These are phyloP conservation scores for Enteromius paludinosus DNA, from an alignment of 2,797 vertebrate genomes.

Conservation along the genomic window DNA sequence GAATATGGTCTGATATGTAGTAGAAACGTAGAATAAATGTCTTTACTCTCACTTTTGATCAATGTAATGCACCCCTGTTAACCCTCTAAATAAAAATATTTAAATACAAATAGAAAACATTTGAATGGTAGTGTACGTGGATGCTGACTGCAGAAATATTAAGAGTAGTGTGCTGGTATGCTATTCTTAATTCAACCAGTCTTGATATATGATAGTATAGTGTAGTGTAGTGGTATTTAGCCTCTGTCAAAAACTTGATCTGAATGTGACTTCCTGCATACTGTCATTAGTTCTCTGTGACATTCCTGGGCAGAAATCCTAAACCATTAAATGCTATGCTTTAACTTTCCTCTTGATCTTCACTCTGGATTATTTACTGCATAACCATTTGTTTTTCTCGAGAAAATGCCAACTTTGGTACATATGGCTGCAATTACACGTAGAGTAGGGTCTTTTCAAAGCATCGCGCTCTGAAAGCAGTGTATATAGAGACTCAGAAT, in stretches of 20 bases:
- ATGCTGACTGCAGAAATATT: neutral
- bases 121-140: neutral
- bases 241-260: neutral
- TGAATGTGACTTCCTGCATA: neutral
- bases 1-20: neutral
- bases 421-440: constrained; percentile 48
- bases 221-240: neutral
- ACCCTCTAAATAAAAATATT: too few species aligned
- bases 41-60: neutral
- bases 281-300: neutral
- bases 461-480: neutral
- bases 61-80: neutral
- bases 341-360: constrained; percentile 28
- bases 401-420: constrained; percentile 26
- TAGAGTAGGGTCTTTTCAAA: constrained; percentile 25
- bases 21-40: neutral
- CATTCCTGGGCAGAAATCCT: constrained; percentile 21
- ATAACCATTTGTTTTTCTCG: constrained; percentile 36
- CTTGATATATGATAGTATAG: neutral
- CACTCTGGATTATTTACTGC: constrained; percentile 37
- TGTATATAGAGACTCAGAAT: neutral
- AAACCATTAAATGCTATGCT: constrained; percentile 29
- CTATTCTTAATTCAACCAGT: neutral
- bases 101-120: too few species aligned
- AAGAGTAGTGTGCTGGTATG: neutral